phyloP scores from a whole-genome alignment of 2,888 invertebrate species.

The Leptothorax acervorum region DNA sequence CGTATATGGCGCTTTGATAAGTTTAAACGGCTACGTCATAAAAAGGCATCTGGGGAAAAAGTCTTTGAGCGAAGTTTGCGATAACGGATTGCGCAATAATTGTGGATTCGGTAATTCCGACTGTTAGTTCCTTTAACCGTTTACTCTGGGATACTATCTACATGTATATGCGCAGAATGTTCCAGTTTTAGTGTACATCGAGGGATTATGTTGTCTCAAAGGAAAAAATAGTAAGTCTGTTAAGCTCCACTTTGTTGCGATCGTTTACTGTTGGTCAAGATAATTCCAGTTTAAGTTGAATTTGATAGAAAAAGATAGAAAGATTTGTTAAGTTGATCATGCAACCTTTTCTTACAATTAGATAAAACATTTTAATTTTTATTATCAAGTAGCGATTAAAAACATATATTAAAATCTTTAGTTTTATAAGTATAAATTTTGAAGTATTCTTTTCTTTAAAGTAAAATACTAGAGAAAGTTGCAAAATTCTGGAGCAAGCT shows the following conservation, averaged over 20 bases:
- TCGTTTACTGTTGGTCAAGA: not conserved
- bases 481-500: not conserved
- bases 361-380: slow-evolving; percentile 4
- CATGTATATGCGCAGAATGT: not conserved
- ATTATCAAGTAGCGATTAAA: not conserved
- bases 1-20: slow-evolving; percentile 3
- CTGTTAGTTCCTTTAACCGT: not conserved
- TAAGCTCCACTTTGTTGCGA: slow-evolving; percentile 16
- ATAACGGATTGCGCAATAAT: slow-evolving; percentile 14
- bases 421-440: not conserved
- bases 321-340: not conserved
- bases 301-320: not conserved
- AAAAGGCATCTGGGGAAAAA: not conserved
- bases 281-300: slow-evolving; percentile 1
- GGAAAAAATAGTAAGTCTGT: slow-evolving; percentile 9
- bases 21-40: not conserved
- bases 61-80: not conserved
- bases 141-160: not conserved
- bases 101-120: not conserved
- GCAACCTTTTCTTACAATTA: not conserved
- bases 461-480: not conserved
- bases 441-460: not conserved
- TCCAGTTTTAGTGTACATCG: not conserved
- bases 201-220: not conserved
- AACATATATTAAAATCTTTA: not conserved